These are phyloP conservation scores for Cinara cedri DNA, from an alignment of 2,888 invertebrate species.

Conservation along the genomic window DNA sequence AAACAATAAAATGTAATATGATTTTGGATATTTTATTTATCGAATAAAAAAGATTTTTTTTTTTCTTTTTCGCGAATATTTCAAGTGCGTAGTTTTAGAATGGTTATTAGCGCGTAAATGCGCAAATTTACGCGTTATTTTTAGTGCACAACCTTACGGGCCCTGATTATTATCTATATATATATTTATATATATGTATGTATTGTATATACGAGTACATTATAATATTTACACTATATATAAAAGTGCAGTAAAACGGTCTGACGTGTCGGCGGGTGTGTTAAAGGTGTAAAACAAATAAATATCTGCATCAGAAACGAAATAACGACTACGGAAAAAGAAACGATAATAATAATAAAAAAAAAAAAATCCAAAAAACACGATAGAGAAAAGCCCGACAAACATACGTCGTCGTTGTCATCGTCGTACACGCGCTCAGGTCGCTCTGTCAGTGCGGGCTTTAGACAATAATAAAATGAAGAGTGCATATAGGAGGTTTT, in stretches of 20 bases:
- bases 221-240: background rate
- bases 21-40: too few relatives aligned
- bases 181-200: too few relatives aligned
- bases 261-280: background rate
- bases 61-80: too few relatives aligned
- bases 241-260: background rate
- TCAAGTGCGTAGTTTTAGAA: too few relatives aligned
- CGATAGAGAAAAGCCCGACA: background rate
- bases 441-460: conserved; percentile 21
- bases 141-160: too few relatives aligned
- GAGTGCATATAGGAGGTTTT: background rate
- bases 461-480: conserved; percentile 5
- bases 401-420: background rate
- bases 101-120: too few relatives aligned
- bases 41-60: too few relatives aligned
- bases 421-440: background rate
- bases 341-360: background rate
- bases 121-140: too few relatives aligned
- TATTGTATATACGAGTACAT: background rate
- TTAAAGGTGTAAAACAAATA: background rate
- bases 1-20: too few relatives aligned
- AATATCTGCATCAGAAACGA: background rate
- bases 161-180: too few relatives aligned
- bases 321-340: background rate
- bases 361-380: background rate